Base-by-base conservation (phyloP, 2,888 invertebrate genomes). In the Hecatera dysodea region DNA sequence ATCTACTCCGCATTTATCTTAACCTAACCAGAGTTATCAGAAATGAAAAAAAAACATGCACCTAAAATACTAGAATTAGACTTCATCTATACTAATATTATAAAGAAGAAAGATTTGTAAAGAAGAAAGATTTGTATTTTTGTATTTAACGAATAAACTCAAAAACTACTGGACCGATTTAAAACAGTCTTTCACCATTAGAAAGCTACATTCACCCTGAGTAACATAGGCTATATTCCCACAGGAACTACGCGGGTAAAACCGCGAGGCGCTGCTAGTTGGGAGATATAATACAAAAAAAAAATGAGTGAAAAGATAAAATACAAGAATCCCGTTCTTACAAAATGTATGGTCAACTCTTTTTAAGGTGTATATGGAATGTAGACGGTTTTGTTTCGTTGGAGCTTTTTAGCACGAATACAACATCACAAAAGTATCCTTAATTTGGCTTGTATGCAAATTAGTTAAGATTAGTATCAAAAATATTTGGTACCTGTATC, bases 391-490 rank as follows among this genome's bases (percentile, higher is more conserved):
- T 71, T 59, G 46, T 63, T 76, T 67, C 33, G 60, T 63, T 24
- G 2, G 11, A 56, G 56, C 27, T 62, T 75, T n/a, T 76, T 79
- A 76, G 56, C 65, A 53, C 46, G 46, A 72, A 70, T 1, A 76
- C 79, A 82, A 75, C 72, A 63, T 50, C 55, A 67, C 42, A 68
- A 56, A 55, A 29, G 44, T 48, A 29, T 66, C 36, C 65, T 61
- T 70, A 75, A 78, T 68, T 62, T 71, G 61, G 8, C 56, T 65
- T 52, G 42, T 71, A 82, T 82, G 80, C 42, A 65, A 82, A 82
- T 75, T 44, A 72, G 52, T 39, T 57, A 12, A 42, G 36, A 76
- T 72, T 65, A 61, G 22, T 39, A 71, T 67, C 48, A 24, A 67
- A 73, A 72, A 68, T 65, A 76, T 65, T 50, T 50, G 24, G 24